phyloP scores from a whole-genome alignment of 2,888 invertebrate species.

The Acleris emargana region DNA sequence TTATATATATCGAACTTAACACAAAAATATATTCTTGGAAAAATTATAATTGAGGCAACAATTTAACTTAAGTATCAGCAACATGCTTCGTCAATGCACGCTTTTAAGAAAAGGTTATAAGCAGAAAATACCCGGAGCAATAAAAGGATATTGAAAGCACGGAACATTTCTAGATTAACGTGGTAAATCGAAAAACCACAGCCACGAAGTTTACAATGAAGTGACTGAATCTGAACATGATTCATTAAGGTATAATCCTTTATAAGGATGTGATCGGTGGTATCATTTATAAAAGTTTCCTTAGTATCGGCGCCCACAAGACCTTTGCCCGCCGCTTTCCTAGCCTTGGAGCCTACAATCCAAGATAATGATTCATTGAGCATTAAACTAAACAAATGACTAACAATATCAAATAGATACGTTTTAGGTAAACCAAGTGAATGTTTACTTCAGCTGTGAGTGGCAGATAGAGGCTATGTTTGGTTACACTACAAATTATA shows the following conservation, averaged over 20 bases:
- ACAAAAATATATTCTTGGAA: too few species aligned
- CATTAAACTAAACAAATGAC: conserved; percentile 25
- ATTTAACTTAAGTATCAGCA: too few species aligned
- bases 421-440: conserved; percentile 14
- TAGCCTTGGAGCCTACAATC: conserved; percentile 31
- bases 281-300: conserved; percentile 32
- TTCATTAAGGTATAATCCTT: conserved; percentile 6
- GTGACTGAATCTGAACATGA: conserved; percentile 10
- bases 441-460: conserved; percentile 18
- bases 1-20: too few species aligned
- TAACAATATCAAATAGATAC: conserved; percentile 22
- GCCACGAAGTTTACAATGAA: conserved; percentile 2
- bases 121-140: neutral
- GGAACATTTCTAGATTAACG: neutral
- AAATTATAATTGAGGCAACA: too few species aligned
- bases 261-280: conserved; percentile 32
- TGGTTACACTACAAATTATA: conserved; percentile 11
- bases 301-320: conserved; percentile 24
- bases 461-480: conserved; percentile 26
- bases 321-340: conserved; percentile 33
- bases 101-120: too few species aligned
- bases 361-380: conserved; percentile 31
- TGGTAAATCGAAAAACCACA: conserved; percentile 13
- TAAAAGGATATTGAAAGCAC: neutral
- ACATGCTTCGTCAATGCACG: too few species aligned